Percentiles rank a stretch among this genome's conserved stretches.
Evolutionary conservation across 1,140 invertebrate genomes (phyloP).

Genomic region (Lerema accius): DNA sequence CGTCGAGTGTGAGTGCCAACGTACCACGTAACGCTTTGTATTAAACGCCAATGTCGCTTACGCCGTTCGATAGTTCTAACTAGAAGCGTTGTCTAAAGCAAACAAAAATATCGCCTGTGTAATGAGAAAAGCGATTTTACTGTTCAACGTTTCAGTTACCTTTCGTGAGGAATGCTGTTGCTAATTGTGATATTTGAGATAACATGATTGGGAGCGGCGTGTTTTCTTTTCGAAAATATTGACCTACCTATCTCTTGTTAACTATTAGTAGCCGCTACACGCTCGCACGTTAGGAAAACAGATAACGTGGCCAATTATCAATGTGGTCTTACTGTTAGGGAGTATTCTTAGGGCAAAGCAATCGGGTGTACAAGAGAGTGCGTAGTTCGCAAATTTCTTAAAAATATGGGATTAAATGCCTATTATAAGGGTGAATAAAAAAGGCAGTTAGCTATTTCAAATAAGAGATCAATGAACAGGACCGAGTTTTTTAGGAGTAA

Average conservation of each 20-base stretch:
- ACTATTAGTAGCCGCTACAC: not conserved
- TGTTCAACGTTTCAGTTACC: slow-evolving; percentile 18
- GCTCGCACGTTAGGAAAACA: no score
- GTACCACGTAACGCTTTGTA: slow-evolving; percentile 17
- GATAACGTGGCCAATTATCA: no score
- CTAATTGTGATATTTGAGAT: not conserved
- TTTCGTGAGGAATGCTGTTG: not conserved
- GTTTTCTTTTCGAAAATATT: not conserved
- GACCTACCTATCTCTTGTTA: not conserved
- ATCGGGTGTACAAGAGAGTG: no score
- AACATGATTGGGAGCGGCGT: not conserved
- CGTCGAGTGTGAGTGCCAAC: slow-evolving; percentile 13
- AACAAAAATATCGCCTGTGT: slow-evolving; percentile 29
- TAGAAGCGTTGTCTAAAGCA: slow-evolving; percentile 21
- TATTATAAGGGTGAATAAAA: no score
- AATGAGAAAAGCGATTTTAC: slow-evolving; percentile 32
- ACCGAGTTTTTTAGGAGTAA: no score
- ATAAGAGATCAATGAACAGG: no score
- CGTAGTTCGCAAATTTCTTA: no score
- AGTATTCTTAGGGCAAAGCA: no score
- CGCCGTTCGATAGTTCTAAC: slow-evolving; percentile 15
- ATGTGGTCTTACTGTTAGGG: no score
- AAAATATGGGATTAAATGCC: no score
- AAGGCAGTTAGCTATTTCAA: no score
- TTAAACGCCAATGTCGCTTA: slow-evolving; percentile 15